Evolutionary conservation across 2,888 invertebrate genomes (phyloP).

Genomic region (Pantelozetes paolii): DNA sequence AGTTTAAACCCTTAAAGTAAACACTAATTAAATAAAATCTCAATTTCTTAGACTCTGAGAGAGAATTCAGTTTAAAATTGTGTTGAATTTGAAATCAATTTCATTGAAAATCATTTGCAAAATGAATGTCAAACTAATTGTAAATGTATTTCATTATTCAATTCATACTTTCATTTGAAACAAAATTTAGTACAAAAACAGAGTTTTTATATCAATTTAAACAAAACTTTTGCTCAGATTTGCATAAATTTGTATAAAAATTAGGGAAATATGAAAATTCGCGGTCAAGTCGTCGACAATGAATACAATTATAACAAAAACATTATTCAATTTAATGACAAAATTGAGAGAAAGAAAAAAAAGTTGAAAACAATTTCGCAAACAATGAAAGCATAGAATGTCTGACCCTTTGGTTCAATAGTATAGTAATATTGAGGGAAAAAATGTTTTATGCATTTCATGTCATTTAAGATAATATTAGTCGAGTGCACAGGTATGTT

Average conservation of each 20-base stretch:
- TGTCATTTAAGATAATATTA: neutral
- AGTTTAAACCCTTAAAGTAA: no score
- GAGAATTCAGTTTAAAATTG: no score
- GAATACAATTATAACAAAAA: neutral
- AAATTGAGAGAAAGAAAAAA: neutral
- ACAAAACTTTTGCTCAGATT: no score
- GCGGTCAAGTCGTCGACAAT: neutral
- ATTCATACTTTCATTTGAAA: no score
- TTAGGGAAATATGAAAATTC: neutral
- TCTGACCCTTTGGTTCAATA: slow-evolving; percentile 9
- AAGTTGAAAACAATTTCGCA: neutral
- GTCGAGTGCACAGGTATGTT: neutral
- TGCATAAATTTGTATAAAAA: neutral
- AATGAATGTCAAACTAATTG: no score
- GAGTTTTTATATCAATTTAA: no score
- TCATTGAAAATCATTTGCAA: no score
- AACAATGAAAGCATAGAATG: slow-evolving; percentile 20
- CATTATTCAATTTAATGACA: neutral
- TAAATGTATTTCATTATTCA: no score
- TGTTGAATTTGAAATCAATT: no score
- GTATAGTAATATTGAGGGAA: neutral
- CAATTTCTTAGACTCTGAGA: no score
- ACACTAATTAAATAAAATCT: no score
- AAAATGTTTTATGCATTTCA: neutral
- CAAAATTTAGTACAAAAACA: no score